Evolutionary conservation across 2,113 vertebrate species (phyloP).

Genomic region (Burhinus oedicnemus): DNA sequence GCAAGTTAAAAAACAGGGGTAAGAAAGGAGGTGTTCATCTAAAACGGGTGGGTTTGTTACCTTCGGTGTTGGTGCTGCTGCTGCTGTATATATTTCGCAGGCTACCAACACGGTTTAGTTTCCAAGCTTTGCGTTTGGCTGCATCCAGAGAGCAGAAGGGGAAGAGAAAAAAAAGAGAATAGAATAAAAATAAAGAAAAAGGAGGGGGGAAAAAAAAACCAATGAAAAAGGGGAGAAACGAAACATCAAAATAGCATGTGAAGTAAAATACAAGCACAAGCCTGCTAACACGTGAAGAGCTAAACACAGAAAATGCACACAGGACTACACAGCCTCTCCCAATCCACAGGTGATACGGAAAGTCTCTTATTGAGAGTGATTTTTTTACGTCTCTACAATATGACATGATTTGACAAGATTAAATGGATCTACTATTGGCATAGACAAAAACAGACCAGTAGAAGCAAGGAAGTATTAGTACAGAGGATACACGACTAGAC

Average conservation of each 20-base stretch:
- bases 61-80: constrained; percentile 89
- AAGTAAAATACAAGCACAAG: constrained; percentile 53
- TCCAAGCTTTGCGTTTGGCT: constrained; percentile 95
- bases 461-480: neutral
- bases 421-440: constrained; percentile 1
- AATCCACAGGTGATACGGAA: neutral
- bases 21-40: neutral
- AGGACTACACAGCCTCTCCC: neutral
- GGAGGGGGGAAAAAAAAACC: neutral
- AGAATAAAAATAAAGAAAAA: constrained; percentile 65
- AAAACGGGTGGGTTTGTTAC: constrained; percentile 73
- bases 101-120: constrained; percentile 93
- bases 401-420: neutral
- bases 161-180: constrained; percentile 55
- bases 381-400: neutral
- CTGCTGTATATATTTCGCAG: constrained; percentile 92
- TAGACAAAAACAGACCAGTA: neutral
- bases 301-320: neutral
- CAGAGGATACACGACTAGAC: neutral
- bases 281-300: neutral
- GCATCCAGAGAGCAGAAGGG: constrained; percentile 86
- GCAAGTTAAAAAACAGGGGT: neutral
- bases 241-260: constrained; percentile 72
- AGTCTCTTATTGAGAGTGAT: neutral
- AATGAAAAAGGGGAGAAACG: constrained; percentile 72